Conservation (phyloP, 2,888 invertebrate genomes). For the Synanthedon vespiformis region DNA sequence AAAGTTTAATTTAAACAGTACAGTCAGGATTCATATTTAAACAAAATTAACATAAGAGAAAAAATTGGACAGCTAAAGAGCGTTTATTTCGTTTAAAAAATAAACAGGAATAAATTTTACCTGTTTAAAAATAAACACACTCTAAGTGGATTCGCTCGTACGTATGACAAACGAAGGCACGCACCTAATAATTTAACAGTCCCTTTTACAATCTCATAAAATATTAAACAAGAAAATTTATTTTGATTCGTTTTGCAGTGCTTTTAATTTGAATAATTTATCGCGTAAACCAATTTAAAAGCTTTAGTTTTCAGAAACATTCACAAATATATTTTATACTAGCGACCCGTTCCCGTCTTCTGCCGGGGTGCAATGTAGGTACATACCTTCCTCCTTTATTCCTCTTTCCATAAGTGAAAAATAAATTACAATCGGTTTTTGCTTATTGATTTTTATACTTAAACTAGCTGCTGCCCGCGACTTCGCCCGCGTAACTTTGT, state of each 20-base stretch:
- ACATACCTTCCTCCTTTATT: too few species aligned
- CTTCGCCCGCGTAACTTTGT: too few species aligned
- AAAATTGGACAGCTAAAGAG: not conserved
- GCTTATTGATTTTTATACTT: too few species aligned
- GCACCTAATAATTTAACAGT: not conserved
- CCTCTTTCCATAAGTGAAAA: too few species aligned
- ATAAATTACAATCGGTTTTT: too few species aligned
- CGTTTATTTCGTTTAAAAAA: not conserved
- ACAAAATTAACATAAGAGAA: not conserved
- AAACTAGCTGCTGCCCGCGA: too few species aligned
- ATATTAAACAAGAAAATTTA: slow-evolving; percentile 26
- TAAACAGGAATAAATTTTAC: not conserved
- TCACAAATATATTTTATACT: too few species aligned
- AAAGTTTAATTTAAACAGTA: too few species aligned
- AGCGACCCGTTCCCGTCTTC: too few species aligned
- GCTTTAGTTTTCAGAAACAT: too few species aligned
- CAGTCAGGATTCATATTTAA: too few species aligned
- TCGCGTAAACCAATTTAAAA: slow-evolving; percentile 14
- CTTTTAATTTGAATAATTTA: slow-evolving; percentile 22
- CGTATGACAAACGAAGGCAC: slow-evolving; percentile 18
- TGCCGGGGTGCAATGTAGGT: too few species aligned
- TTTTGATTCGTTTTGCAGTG: slow-evolving; percentile 25
- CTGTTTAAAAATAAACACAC: slow-evolving; percentile 25
- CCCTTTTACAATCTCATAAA: slow-evolving; percentile 33
- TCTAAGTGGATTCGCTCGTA: slow-evolving; percentile 39